Evolutionary conservation across 1,140 invertebrate species (phyloP).

Genomic region (Panagrolaimus sp.): DNA sequence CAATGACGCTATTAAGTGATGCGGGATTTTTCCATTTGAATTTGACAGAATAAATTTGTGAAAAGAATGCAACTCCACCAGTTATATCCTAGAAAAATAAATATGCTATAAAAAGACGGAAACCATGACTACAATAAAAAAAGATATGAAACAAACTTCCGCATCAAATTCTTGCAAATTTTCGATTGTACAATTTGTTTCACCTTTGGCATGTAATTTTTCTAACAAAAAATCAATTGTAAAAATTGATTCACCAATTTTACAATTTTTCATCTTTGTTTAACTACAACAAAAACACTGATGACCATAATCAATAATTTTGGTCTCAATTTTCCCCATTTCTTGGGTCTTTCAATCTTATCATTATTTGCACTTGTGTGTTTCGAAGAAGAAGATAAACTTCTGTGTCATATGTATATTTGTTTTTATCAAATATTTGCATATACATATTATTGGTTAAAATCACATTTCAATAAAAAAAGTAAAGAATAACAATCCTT

Average conservation of each 20-base stretch:
- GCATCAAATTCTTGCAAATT: constrained; percentile 21
- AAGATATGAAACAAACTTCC: background rate
- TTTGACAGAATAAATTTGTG: constrained; percentile 21
- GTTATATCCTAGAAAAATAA: constrained; percentile 16
- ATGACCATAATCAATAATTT: too few relatives aligned
- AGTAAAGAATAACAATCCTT: too few relatives aligned
- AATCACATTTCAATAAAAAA: too few relatives aligned
- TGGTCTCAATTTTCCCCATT: too few relatives aligned
- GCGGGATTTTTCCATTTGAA: constrained; percentile 26
- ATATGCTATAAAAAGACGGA: background rate
- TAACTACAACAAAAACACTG: too few relatives aligned
- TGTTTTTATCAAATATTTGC: too few relatives aligned
- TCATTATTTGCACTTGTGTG: too few relatives aligned
- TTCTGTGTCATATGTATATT: too few relatives aligned
- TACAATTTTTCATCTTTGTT: too few relatives aligned
- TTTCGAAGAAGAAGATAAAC: too few relatives aligned
- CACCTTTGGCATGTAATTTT: background rate
- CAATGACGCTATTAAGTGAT: constrained; percentile 16
- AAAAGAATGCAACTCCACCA: constrained; percentile 22
- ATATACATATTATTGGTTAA: too few relatives aligned
- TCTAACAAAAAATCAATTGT: constrained; percentile 12
- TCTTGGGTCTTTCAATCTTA: too few relatives aligned
- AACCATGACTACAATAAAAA: background rate
- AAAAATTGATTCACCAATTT: background rate
- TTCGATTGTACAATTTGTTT: constrained; percentile 5